A percentile compares a stretch with the other conserved stretches of the same genome.
Conservation (phyloP, 2,888 invertebrate genomes). For the Uloborus plumipes region DNA sequence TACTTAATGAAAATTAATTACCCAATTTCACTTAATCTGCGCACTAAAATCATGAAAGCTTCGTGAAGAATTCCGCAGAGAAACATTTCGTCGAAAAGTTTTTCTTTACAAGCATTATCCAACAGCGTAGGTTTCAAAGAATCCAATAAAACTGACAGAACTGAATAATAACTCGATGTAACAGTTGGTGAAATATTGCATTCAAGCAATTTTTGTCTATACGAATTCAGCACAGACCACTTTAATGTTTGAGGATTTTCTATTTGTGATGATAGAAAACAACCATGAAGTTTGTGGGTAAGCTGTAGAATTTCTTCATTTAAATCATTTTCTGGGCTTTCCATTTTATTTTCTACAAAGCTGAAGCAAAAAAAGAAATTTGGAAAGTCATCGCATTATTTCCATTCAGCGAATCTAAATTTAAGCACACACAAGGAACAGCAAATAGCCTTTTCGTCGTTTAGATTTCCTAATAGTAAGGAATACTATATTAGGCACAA, state of each 20-base stretch:
- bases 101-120: constrained; percentile 31
- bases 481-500: too few relatives aligned
- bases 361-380: too few relatives aligned
- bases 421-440: too few relatives aligned
- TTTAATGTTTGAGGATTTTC: constrained; percentile 6
- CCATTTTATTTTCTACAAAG: too few relatives aligned
- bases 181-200: constrained; percentile 1
- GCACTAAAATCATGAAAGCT: constrained; percentile 36
- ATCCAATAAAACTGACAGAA: constrained; percentile 15
- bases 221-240: constrained; percentile 27
- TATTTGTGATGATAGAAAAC: background rate
- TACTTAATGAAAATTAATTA: background rate
- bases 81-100: constrained; percentile 42
- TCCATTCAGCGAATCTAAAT: too few relatives aligned
- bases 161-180: constrained; percentile 12
- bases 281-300: too few relatives aligned
- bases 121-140: constrained; percentile 35
- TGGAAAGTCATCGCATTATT: too few relatives aligned
- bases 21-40: constrained; percentile 16
- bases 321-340: too few relatives aligned
- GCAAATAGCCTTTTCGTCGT: too few relatives aligned
- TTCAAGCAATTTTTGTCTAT: constrained; percentile 4
- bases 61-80: constrained; percentile 45
- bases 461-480: too few relatives aligned
- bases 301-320: too few relatives aligned